Evolutionary conservation across 1,140 invertebrate genomes (phyloP), one percentile per base, ranked within the genome.

Genomic region (Sarcophaga bullata): DNA sequence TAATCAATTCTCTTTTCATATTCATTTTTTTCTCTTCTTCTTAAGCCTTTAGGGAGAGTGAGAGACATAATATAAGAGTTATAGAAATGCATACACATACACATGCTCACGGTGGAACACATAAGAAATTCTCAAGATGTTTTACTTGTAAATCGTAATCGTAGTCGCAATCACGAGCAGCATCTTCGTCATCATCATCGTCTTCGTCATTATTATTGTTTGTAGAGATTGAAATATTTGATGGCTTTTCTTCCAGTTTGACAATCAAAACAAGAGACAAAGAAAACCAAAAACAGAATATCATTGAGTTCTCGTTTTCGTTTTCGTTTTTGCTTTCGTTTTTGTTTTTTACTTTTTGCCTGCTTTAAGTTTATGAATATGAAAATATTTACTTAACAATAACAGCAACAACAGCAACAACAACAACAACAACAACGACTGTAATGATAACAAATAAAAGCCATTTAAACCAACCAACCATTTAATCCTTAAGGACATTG

Each of bases 331-430:
- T 37, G 25, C 4, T 37, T 4, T 37, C 25, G 4, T 37, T 37
- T 37, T 37, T 4, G 25, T 37, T 37, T 58, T 58, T 54, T 54
- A 15, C 25, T 2, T 37, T 58, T n/a, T 58, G 7, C 7, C 54
- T 58, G n/a, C 54, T 58, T n/a, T 58, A 58, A 58, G 54, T 58
- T 58, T 58, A 58, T 58, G 54, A 58, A 58, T 58, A n/a, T 58
- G 54, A 58, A 58, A 58, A 58, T 58, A 58, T 58, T 58, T 58
- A 58, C 54, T 58, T n/a, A 58, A 58, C 25, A 37, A 37, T 37
- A 37, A 37, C 25, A 37, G 4, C 25, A 37, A 37, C 25, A 37
- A 37, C 4, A 37, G 4, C 25, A 37, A 37, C 25, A 37, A 37
- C 25, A 37, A 37, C 25, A 37, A 37, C 25, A 37, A 37, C 25